These are phyloP conservation scores for Drosophila tripunctata DNA, from an alignment of 2,888 invertebrate species.

Conservation along the genomic window DNA sequence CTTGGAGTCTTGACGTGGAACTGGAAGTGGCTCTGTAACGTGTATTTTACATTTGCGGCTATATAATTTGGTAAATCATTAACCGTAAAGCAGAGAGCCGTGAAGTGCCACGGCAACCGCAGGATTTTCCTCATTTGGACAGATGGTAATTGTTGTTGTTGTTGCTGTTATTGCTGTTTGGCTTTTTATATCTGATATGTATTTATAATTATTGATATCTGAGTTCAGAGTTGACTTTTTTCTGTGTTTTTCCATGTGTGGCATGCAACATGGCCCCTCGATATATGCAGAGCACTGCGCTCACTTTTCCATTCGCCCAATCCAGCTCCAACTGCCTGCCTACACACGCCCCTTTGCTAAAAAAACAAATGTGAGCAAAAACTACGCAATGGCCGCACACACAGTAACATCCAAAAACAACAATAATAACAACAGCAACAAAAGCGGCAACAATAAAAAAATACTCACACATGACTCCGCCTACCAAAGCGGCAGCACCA, in stretches of 20 bases:
- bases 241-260: constrained; percentile 5
- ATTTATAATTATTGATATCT: constrained; percentile 49
- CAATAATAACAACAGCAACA: constrained; percentile 21
- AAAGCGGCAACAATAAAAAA: constrained; percentile 36
- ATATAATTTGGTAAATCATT: constrained; percentile 78
- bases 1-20: constrained; percentile 12
- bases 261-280: constrained; percentile 6
- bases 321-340: constrained; percentile 58
- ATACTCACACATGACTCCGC: constrained; percentile 72
- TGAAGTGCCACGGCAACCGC: constrained; percentile 62
- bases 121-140: constrained; percentile 53
- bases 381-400: constrained; percentile 74
- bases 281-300: not conserved
- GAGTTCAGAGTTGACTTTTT: constrained; percentile 10
- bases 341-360: constrained; percentile 75
- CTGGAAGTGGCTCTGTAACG: constrained; percentile 27
- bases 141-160: not conserved
- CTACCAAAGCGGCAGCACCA: constrained; percentile 48
- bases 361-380: constrained; percentile 70
- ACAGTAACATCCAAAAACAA: constrained; percentile 44
- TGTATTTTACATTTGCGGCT: constrained; percentile 76
- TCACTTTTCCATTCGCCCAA: constrained; percentile 38
- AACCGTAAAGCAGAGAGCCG: constrained; percentile 66
- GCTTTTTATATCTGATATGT: constrained; percentile 17
- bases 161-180: not conserved